phyloP scores from a whole-genome alignment of 2,888 invertebrate species.

The Drosophila suboccidentalis region DNA sequence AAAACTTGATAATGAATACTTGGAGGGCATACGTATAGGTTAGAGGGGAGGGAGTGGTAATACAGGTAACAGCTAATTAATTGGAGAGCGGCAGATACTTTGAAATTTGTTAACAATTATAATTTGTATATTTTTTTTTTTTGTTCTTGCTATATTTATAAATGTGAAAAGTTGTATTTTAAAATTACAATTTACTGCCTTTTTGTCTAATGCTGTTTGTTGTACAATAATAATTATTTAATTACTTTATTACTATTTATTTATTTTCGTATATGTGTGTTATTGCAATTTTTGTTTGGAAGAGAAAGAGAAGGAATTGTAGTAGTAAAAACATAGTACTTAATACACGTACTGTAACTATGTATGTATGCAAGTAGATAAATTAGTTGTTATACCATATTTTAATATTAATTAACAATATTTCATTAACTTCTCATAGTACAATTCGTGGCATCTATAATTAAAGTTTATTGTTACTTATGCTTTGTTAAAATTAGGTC shows the following conservation, averaged over 20 bases:
- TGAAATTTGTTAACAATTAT: slow-evolving; percentile 33
- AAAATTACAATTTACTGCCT: slow-evolving; percentile 47
- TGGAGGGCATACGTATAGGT: slow-evolving; percentile 54
- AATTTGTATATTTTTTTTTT: slow-evolving; percentile 15
- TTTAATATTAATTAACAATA: slow-evolving; percentile 71
- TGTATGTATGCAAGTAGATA: slow-evolving; percentile 44
- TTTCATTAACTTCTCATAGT: slow-evolving; percentile 51
- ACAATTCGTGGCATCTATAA: slow-evolving; percentile 62
- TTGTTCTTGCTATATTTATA: slow-evolving; percentile 41
- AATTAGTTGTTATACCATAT: slow-evolving; percentile 62
- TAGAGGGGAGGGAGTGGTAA: slow-evolving; percentile 19
- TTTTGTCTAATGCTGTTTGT: slow-evolving; percentile 45
- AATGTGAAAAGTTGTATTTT: slow-evolving; percentile 56
- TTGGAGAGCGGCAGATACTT: slow-evolving; percentile 45
- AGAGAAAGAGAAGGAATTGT: slow-evolving; percentile 58
- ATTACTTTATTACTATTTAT: slow-evolving; percentile 31
- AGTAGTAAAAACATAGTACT: slow-evolving; percentile 51
- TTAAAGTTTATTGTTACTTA: slow-evolving; percentile 41
- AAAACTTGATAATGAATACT: slow-evolving; percentile 55
- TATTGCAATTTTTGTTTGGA: slow-evolving; percentile 39
- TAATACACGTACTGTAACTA: slow-evolving; percentile 27
- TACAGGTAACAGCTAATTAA: slow-evolving; percentile 32
- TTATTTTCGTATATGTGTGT: slow-evolving; percentile 32
- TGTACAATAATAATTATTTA: slow-evolving; percentile 36
- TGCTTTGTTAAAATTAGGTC: slow-evolving; percentile 52